Evolutionary conservation across 2,797 vertebrate genomes (phyloP).

Genomic region (Alfaro cultratus): DNA sequence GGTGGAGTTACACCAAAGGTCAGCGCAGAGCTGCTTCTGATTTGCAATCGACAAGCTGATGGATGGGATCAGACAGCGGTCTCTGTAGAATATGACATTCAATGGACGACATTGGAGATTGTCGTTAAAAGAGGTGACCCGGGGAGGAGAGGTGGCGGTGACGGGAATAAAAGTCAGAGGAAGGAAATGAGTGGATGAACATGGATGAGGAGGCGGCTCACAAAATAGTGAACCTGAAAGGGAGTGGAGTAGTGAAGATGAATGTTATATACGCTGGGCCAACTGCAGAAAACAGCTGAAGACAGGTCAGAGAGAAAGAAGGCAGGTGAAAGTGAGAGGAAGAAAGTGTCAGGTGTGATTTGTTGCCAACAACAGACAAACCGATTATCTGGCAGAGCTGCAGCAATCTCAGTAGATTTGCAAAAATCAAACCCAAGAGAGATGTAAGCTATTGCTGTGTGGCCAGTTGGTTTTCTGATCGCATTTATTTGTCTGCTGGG

Average conservation of each 20-base stretch:
- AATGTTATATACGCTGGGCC: background rate
- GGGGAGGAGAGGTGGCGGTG: background rate
- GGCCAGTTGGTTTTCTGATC: background rate
- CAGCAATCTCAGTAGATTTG: slow-evolving; percentile 2
- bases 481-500: background rate
- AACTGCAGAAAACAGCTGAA: background rate
- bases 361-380: background rate
- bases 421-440: background rate
- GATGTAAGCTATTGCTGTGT: background rate
- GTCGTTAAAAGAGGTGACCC: background rate
- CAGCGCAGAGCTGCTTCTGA: background rate
- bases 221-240: background rate
- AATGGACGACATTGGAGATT: background rate
- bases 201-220: background rate
- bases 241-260: background rate
- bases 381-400: background rate
- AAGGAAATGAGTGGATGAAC: background rate
- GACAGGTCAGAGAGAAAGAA: background rate
- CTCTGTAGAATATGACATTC: slow-evolving; percentile 3
- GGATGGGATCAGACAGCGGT: slow-evolving; percentile 4
- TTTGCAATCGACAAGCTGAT: slow-evolving; percentile 11
- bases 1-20: background rate
- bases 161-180: background rate
- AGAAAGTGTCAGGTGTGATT: background rate
- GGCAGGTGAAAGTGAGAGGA: background rate